Conservation (phyloP, 2,888 invertebrate genomes). For the Eledona agricola region DNA sequence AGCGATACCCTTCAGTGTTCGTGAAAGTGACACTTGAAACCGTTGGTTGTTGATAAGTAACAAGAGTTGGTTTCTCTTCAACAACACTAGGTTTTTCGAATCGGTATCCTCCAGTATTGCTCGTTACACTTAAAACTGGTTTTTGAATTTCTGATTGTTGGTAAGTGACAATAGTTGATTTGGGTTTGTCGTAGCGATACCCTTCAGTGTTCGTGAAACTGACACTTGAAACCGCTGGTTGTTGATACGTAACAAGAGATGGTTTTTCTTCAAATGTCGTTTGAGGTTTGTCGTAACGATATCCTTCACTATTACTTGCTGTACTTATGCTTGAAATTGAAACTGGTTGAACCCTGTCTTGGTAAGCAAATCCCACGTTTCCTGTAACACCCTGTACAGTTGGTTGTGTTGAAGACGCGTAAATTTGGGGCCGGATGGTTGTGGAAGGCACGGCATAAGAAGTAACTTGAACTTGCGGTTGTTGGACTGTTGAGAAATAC, state of each 20-base stretch:
- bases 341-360: constrained; percentile 15
- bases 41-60: constrained; percentile 6
- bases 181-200: too few species aligned
- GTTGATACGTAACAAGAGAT: constrained; percentile 4
- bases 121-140: too few species aligned
- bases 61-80: constrained; percentile 6
- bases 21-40: too few species aligned
- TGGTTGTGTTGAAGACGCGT: constrained; percentile 46
- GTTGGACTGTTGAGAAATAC: background rate
- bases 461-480: constrained; percentile 47
- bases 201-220: constrained; percentile 4
- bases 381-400: constrained; percentile 53
- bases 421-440: constrained; percentile 17
- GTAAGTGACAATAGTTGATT: too few species aligned
- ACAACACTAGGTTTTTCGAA: constrained; percentile 3
- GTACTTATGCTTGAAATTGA: too few species aligned
- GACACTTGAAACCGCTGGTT: constrained; percentile 17
- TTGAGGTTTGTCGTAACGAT: constrained; percentile 3
- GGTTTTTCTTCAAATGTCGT: constrained; percentile 5
- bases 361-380: background rate
- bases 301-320: too few species aligned
- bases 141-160: too few species aligned
- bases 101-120: too few species aligned
- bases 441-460: constrained; percentile 24
- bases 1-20: too few species aligned